A percentile compares a stretch with the other conserved stretches of the same genome.
These are phyloP conservation scores for Acrossocheilus wenchowensis DNA, from an alignment of 2,797 vertebrate genomes.

Conservation along the genomic window DNA sequence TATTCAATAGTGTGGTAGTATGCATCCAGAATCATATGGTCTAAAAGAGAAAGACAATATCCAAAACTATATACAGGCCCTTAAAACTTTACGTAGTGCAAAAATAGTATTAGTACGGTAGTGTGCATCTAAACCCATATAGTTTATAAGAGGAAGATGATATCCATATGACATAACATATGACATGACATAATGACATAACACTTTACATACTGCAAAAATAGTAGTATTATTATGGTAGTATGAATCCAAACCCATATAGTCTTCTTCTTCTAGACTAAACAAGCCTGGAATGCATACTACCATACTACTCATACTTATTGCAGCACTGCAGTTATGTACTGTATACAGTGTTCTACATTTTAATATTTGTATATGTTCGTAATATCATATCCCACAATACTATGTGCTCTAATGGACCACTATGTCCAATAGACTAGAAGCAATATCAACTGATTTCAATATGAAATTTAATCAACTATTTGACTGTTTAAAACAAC, in stretches of 20 bases:
- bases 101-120: background rate
- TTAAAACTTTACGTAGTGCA: too few relatives aligned
- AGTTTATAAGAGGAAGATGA: background rate
- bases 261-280: background rate
- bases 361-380: background rate
- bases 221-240: background rate
- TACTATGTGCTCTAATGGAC: background rate
- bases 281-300: background rate
- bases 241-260: background rate
- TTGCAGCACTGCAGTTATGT: background rate
- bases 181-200: background rate
- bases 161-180: background rate
- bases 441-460: background rate
- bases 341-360: background rate
- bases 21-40: background rate
- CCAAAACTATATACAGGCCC: background rate
- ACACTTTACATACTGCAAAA: background rate
- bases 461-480: too few relatives aligned
- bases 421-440: background rate
- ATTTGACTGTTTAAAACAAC: background rate
- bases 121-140: background rate
- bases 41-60: background rate
- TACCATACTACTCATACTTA: background rate
- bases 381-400: background rate
- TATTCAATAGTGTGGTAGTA: background rate